Conservation (phyloP, 2,888 invertebrate genomes). For the Leptogaster cylindrica region DNA sequence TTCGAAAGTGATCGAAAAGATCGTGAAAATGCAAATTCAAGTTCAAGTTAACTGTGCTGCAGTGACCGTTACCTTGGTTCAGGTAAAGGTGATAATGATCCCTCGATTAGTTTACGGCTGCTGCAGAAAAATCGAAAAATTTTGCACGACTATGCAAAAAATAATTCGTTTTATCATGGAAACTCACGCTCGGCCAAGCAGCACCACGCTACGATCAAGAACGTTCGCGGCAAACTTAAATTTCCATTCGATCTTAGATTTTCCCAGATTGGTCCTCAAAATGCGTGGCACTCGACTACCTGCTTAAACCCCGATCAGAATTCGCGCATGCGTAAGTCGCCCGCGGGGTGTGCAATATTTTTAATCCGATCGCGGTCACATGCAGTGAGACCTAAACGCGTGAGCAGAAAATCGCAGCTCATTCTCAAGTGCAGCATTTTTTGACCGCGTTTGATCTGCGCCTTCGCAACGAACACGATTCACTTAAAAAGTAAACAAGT, state of each 20-base stretch:
- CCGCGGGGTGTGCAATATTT: background rate
- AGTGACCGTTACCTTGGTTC: background rate
- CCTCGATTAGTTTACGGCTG: background rate
- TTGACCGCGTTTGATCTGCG: background rate
- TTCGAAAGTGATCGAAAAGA: background rate
- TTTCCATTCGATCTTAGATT: background rate
- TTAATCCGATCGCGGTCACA: background rate
- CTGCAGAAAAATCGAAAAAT: background rate
- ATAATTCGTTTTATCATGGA: background rate
- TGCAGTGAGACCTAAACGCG: background rate
- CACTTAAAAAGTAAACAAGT: background rate
- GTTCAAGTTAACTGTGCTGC: slow-evolving; percentile 2
- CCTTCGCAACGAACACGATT: background rate
- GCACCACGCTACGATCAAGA: background rate
- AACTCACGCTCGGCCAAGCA: slow-evolving; percentile 1
- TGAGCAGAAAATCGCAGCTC: background rate
- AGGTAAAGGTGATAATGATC: background rate
- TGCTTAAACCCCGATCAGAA: no score
- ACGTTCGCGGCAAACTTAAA: background rate
- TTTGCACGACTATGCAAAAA: background rate
- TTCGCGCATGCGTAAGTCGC: no score
- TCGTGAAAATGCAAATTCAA: background rate
- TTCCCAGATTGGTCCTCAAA: no score
- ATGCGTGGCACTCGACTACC: no score
- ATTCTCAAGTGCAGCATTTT: background rate